Base-by-base conservation (phyloP, 2,888 invertebrate genomes). In the Ferdinandea cuprea region DNA sequence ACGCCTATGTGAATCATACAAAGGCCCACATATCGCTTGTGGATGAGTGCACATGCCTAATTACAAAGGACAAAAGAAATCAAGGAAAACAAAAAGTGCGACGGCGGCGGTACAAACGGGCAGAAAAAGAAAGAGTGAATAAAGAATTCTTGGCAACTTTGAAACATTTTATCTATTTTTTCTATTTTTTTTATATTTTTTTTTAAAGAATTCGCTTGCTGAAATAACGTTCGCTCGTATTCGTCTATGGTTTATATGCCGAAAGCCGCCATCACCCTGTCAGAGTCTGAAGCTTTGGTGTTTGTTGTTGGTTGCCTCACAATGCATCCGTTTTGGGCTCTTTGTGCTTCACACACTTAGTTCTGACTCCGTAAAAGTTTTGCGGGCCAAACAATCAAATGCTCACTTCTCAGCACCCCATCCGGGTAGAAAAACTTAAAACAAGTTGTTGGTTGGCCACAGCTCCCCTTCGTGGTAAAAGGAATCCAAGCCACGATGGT, bases 1-100 rank as follows among this genome's bases (percentile, higher is more conserved):
- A 52, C 52, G 59, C 58, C 54, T 30, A 52, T 44, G 59, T 52
- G 71, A 59, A 77, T 40, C 19, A 13, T 72, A 61, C 44, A 68
- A 69, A 78, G 54, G 44, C 59, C 48, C 54, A 66, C 44, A 66
- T 68, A 71, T 63, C 48, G 46, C 59, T 32, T 66, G 48, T 68
- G 59, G 48, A 71, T 76, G 81, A 76, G 56, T 54, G 61, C 54
- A 77, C 66, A 77, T 61, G 68, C 54, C 83, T 72, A 83, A 77
- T 83, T 77, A 72, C 72, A 63, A 63, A 32, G 42, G 32, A 40
- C 37, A 54, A 44, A 54, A 21, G 28, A 32, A 30, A 25, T 0
- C 8, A 9, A n/a, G 15, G 9, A 44, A 9, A 8, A 1, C 8
- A 1, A 21, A 48, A 44, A 52, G 7, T 52, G 17, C 2, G 37